Base-by-base conservation (phyloP, 2,113 vertebrate genomes). In the Tyrannus savana region DNA sequence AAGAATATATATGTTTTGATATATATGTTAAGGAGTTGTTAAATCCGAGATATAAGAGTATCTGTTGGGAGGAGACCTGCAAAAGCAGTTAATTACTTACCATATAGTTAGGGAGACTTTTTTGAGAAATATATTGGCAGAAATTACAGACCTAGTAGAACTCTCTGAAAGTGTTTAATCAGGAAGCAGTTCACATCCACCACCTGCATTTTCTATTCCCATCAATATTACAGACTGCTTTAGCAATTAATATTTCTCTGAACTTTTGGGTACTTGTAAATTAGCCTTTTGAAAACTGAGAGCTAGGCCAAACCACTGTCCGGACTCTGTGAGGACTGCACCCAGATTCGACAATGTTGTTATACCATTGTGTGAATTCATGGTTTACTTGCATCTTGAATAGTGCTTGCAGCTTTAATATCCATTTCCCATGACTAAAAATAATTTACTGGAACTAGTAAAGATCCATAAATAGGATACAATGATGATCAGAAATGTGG, bases 321-420 rank as follows among this genome's bases (percentile, higher is more conserved):
- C 1, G 2, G 12, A 30, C 6, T 53, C 17, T 1, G 1, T 50
- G 33, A 72, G 28, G 6, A 12, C 35, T 67, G 12, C 5, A n/a
- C 19, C 17, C 12, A 33, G 47, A 50, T 47, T 60, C 63, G 46
- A 76, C 39, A 63, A 23, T 46, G 17, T 46, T 66, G 7, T 18
- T 82, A 30, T 9, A 28, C 7, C 1, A 0, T 30, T 58, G 27
- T 60, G 10, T 82, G 44, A 42, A 23, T 76, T 68, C 7, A 6
- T 76, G 19, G 31, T 59, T 86, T 82, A 53, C 14, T 46, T 67
- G 7, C 7, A 10, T 72, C 27, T 55, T 50, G 35, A 72, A 13
- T 24, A 78, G 24, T 19, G 16, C 28, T 74, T 78, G 50, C 60
- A 39, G 49, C 41, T 67, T 78, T 59, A 19, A 7, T 73, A 41